phyloP scores from a whole-genome alignment of 2,888 invertebrate species.

The Nomada goodeniana region DNA sequence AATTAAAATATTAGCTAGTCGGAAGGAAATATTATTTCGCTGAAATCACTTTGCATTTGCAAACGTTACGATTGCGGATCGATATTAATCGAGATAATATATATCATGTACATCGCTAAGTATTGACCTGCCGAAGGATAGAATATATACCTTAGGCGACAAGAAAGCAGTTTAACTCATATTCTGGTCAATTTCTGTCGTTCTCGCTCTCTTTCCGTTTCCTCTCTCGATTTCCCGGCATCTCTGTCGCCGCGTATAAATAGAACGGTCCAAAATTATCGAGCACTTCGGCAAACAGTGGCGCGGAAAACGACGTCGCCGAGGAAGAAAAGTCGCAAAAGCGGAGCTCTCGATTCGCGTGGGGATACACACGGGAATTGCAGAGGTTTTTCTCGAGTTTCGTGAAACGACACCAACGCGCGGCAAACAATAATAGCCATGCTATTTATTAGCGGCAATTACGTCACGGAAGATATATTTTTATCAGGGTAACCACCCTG shows the following conservation, averaged over 20 bases:
- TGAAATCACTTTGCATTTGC: too few relatives aligned
- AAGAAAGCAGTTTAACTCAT: constrained; percentile 46
- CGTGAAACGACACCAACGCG: neutral
- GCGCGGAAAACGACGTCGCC: constrained; percentile 55
- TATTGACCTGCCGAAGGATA: too few relatives aligned
- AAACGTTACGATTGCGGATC: too few relatives aligned
- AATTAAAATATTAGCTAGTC: too few relatives aligned
- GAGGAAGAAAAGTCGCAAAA: constrained; percentile 49
- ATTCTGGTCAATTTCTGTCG: constrained; percentile 31
- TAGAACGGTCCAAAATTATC: constrained; percentile 76
- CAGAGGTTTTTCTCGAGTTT: neutral
- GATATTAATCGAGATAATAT: too few relatives aligned
- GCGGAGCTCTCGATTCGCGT: constrained; percentile 36
- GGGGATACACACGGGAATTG: constrained; percentile 28
- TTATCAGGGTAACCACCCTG: too few relatives aligned
- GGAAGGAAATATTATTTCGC: too few relatives aligned
- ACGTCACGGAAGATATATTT: neutral
- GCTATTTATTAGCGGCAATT: too few relatives aligned
- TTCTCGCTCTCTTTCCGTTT: constrained; percentile 48
- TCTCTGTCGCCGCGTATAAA: constrained; percentile 70
- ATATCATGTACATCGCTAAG: too few relatives aligned
- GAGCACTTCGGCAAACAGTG: constrained; percentile 69
- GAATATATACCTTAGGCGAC: too few relatives aligned
- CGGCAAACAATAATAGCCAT: neutral
- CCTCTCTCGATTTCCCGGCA: constrained; percentile 52